Evolutionary conservation across 2,888 invertebrate species (phyloP).

Genomic region (Diaprepes abbreviatus): DNA sequence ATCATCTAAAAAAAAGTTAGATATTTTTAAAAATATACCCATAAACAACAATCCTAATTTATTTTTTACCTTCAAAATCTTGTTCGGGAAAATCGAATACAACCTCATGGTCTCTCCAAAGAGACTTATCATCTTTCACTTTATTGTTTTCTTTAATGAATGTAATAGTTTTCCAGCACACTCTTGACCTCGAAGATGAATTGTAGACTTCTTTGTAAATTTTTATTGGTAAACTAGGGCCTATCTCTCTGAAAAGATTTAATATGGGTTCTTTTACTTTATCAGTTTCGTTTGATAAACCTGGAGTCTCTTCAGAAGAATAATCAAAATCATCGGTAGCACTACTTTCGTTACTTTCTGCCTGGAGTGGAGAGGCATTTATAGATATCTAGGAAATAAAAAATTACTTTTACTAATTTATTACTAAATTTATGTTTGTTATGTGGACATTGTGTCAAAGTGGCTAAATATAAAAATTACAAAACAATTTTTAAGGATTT

Average conservation of each 20-base stretch:
- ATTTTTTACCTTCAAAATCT: too few species aligned
- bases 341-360: not conserved
- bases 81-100: slow-evolving; percentile 24
- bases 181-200: slow-evolving; percentile 6
- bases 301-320: not conserved
- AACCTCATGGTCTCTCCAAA: slow-evolving; percentile 34
- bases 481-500: too few species aligned
- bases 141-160: slow-evolving; percentile 30
- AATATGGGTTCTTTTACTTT: not conserved
- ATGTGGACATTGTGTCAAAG: too few species aligned
- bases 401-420: too few species aligned
- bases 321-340: not conserved
- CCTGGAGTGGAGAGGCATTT: not conserved
- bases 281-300: too few species aligned
- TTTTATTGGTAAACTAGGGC: not conserved
- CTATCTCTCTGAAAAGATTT: slow-evolving; percentile 22
- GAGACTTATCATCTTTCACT: not conserved
- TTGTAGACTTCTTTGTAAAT: slow-evolving; percentile 27
- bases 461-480: too few species aligned
- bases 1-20: not conserved
- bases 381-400: not conserved
- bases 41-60: too few species aligned
- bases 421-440: too few species aligned
- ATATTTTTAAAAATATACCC: too few species aligned
- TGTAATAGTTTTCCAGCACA: slow-evolving; percentile 26